Evolutionary conservation across 2,888 invertebrate species (phyloP).

Genomic region (Heliconius erato): DNA sequence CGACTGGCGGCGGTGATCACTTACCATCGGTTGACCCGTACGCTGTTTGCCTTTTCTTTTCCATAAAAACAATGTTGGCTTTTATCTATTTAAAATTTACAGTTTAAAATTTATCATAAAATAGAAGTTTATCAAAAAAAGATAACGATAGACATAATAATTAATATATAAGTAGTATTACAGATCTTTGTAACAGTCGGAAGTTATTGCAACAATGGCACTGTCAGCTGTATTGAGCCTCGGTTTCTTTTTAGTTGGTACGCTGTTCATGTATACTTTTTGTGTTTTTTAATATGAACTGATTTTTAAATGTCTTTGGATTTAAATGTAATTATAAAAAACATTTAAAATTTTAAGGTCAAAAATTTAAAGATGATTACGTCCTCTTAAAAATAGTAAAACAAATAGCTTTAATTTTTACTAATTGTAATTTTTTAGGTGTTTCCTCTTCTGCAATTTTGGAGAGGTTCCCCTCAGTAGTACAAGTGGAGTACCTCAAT

Average conservation of each 20-base stretch:
- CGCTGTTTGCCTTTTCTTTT: too few species aligned
- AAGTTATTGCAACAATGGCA: slow-evolving; percentile 12
- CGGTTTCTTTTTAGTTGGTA: slow-evolving; percentile 29
- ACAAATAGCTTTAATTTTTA: neutral
- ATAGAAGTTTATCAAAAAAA: neutral
- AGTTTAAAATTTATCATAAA: neutral
- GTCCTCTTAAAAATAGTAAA: neutral
- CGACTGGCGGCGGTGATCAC: too few species aligned
- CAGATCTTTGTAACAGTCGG: neutral
- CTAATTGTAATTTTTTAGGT: neutral
- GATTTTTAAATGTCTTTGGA: neutral
- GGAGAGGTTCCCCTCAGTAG: slow-evolving; percentile 14
- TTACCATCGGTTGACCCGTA: too few species aligned
- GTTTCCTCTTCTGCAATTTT: neutral
- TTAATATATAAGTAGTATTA: slow-evolving; percentile 24
- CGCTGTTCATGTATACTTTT: neutral
- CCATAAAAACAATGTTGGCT: too few species aligned
- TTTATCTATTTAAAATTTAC: neutral
- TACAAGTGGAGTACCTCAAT: slow-evolving; percentile 7
- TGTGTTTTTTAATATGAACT: neutral
- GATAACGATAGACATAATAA: slow-evolving; percentile 4
- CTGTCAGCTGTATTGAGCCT: slow-evolving; percentile 10
- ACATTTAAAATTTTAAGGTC: too few species aligned
- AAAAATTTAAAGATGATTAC: neutral
- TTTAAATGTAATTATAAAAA: too few species aligned